A percentile compares a stretch with the other conserved stretches of the same genome.
These are phyloP conservation scores for Onychomys leucogaster DNA, from an alignment of 2,797 vertebrate species.

Conservation along the genomic window DNA sequence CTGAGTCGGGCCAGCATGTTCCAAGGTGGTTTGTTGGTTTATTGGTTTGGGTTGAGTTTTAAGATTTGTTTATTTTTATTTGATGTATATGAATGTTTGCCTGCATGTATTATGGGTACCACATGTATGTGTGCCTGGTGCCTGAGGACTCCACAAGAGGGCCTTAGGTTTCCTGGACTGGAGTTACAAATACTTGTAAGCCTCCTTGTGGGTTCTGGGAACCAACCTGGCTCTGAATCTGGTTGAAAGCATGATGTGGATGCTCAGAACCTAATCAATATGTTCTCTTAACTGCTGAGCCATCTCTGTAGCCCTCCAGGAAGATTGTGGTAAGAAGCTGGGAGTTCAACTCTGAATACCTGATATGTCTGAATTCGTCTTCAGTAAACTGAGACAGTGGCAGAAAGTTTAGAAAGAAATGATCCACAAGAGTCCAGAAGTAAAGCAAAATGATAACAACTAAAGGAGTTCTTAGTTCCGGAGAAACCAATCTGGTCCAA, in stretches of 20 bases:
- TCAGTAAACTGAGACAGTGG: neutral
- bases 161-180: neutral
- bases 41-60: neutral
- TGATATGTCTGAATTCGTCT: neutral
- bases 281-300: neutral
- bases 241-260: neutral
- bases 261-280: neutral
- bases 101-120: neutral
- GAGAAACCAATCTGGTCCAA: neutral
- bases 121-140: neutral
- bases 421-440: neutral
- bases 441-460: slow-evolving; percentile 4
- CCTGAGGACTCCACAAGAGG: neutral
- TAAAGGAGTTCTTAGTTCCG: neutral
- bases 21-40: neutral
- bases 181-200: neutral
- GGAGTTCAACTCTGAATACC: neutral
- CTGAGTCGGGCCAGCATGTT: neutral
- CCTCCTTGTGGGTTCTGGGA: neutral
- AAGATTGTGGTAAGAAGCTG: slow-evolving; percentile 12
- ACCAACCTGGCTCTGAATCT: neutral
- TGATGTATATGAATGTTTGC: neutral
- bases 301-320: neutral
- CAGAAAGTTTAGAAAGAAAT: slow-evolving; percentile 26
- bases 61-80: neutral